Base-by-base conservation (phyloP, 2,113 vertebrate species). In the Camelus dromedarius region DNA sequence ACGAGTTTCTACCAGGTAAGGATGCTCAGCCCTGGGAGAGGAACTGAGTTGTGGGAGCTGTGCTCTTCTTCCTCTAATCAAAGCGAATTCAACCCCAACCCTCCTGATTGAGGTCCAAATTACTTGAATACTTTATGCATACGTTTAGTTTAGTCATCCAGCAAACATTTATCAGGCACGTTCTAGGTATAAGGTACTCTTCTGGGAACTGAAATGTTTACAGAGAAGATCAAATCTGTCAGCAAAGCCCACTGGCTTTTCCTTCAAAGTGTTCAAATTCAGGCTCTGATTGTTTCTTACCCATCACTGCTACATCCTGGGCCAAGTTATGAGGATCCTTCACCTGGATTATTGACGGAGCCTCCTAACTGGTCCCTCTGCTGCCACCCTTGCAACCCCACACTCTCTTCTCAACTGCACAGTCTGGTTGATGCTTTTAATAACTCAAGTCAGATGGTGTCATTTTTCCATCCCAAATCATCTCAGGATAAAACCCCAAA, bases 1-100 rank as follows among this genome's bases (percentile, higher is more conserved):
- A 96, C 96, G 92, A 88, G 84, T 89, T 88, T 92, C 77, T 89
- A 58, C 24, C 73, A 94, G 72, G 89, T 79, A 64, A 82, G 54
- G 86, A 84, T 54, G 50, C 66, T 56, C 15, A 42, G 70, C 38
- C 81, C 50, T 42, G 15, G 50, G 90, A 96, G 96, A 77, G n/a
- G 91, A 52, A n/a, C 42, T 6, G 56, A 90, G 69, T 70, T 60
- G 22, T 42, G 64, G 4, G n/a, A 85, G 32, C 10, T 50, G 5
- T 24, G 20, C 28, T 35, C 60, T 82, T 89, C 82, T n/a, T 60
- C 48, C 32, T 87, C 72, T 93, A 77, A 69, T 91, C 84, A 95
- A 93, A 50, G 77, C 81, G 93, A 93, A 96, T 90, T 80, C 86
- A 95, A 22, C 30, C 26, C 56, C 90, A 86, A 4, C 2, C 7